Conservation (phyloP, 2,888 invertebrate species). For the Diplolepis rosae region DNA sequence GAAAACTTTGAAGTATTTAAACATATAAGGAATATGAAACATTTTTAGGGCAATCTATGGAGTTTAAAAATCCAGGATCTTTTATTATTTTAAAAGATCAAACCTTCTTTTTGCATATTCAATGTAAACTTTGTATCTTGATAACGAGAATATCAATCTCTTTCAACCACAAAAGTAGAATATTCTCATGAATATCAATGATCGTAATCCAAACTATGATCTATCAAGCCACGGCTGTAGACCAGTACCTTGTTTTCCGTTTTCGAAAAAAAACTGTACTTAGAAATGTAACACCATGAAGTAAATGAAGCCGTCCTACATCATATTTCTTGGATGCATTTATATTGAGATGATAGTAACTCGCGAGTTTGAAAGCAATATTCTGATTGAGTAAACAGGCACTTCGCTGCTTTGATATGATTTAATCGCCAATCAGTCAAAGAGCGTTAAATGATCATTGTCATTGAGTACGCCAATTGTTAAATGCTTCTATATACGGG, state of each 20-base stretch:
- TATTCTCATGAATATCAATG: constrained; percentile 17
- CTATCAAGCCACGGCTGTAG: neutral
- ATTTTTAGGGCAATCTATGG: no score
- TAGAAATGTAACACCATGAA: constrained; percentile 42
- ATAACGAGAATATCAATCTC: neutral
- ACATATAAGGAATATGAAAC: no score
- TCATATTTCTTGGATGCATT: constrained; percentile 4
- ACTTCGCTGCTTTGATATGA: constrained; percentile 55
- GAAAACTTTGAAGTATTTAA: no score
- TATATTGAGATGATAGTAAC: neutral
- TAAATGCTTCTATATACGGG: constrained; percentile 39
- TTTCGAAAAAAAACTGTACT: neutral
- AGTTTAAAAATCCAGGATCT: no score
- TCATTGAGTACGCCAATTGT: constrained; percentile 46
- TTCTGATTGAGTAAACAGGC: constrained; percentile 48
- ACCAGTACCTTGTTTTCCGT: neutral
- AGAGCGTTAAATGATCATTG: constrained; percentile 49
- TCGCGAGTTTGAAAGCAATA: constrained; percentile 37
- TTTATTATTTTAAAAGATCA: neutral
- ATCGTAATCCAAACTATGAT: neutral
- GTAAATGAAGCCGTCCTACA: neutral
- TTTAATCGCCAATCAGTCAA: constrained; percentile 59
- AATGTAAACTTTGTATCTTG: neutral
- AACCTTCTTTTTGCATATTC: neutral
- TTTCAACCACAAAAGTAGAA: constrained; percentile 1